phyloP scores from a whole-genome alignment of 2,797 vertebrate genomes.

The Hirundo rustica region DNA sequence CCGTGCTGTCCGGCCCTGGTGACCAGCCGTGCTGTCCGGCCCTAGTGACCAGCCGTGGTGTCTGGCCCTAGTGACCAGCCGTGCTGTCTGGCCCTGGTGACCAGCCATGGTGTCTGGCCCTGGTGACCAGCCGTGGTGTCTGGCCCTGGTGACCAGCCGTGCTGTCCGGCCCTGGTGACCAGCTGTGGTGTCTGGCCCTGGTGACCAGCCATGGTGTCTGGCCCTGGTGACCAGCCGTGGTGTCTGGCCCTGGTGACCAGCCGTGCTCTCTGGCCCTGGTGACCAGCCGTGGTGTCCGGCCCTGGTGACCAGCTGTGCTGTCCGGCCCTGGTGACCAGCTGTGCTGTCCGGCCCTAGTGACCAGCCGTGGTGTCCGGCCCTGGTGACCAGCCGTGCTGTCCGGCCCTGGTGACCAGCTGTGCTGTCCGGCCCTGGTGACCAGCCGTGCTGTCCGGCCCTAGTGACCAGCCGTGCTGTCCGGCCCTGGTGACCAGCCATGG shows the following conservation, averaged over 20 bases:
- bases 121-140: background rate
- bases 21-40: background rate
- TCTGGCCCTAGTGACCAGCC: rapidly evolving
- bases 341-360: too few relatives aligned
- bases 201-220: background rate
- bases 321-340: background rate
- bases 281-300: too few relatives aligned
- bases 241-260: rapidly evolving
- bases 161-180: background rate
- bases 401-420: too few relatives aligned
- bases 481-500: background rate
- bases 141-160: background rate
- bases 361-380: too few relatives aligned
- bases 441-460: too few relatives aligned
- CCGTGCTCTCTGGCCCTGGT: rapidly evolving
- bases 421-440: too few relatives aligned
- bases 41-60: background rate
- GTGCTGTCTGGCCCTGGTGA: rapidly evolving
- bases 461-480: too few relatives aligned
- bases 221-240: background rate
- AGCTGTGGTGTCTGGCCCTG: too few relatives aligned
- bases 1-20: background rate
- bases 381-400: too few relatives aligned
- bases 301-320: background rate
- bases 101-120: too few relatives aligned